Conservation (phyloP, 2,797 vertebrate genomes). For the Darevskia mixta region DNA sequence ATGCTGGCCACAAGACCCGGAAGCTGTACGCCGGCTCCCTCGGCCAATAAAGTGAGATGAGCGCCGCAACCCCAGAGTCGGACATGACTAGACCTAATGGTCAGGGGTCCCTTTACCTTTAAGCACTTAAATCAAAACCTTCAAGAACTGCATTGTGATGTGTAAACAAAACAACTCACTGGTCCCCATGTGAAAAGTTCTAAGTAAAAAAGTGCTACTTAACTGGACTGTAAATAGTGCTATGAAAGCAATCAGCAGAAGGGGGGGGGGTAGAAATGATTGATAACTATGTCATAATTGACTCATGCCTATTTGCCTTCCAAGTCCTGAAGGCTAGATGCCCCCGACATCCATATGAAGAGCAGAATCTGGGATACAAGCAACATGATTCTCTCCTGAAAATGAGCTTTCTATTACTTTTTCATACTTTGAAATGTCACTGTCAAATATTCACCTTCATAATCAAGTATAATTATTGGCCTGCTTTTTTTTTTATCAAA, state of each 20-base stretch:
- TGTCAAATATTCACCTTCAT: constrained; percentile 37
- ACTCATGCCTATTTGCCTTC: constrained; percentile 9
- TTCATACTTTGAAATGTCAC: constrained; percentile 27
- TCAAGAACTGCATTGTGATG: neutral
- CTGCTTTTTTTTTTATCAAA: constrained; percentile 50
- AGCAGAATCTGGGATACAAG: neutral
- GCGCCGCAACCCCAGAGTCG: no score
- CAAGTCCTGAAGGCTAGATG: neutral
- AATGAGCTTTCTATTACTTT: constrained; percentile 13
- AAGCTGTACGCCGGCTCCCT: no score
- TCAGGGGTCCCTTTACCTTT: no score
- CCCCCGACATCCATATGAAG: constrained; percentile 40
- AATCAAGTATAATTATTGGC: constrained; percentile 37
- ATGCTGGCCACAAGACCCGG: no score
- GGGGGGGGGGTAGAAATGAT: neutral
- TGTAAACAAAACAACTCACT: neutral
- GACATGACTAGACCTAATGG: no score
- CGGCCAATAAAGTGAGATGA: no score
- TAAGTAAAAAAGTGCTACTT: neutral
- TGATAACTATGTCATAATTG: neutral
- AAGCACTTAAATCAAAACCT: neutral
- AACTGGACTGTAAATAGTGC: neutral
- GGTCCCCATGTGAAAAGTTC: constrained; percentile 7
- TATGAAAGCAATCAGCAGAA: neutral
- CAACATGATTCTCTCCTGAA: neutral